These are phyloP conservation scores for Psophia crepitans DNA, from an alignment of 2,113 vertebrate species.

Conservation along the genomic window DNA sequence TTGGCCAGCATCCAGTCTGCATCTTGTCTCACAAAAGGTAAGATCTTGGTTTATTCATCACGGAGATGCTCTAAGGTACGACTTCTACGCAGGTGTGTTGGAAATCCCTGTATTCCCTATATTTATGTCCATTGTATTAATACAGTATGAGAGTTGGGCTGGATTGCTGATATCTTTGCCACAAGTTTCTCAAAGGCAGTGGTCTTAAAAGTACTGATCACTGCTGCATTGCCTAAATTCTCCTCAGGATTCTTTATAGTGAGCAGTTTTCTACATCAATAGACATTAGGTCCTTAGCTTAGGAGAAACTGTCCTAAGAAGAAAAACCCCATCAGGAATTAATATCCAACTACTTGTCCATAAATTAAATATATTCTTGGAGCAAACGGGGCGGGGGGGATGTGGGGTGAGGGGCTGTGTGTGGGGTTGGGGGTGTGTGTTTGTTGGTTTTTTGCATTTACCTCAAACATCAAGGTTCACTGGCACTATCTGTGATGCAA, in stretches of 20 bases:
- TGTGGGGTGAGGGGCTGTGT: too few relatives aligned
- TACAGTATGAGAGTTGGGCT: neutral
- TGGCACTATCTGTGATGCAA: neutral
- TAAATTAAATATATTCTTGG: neutral
- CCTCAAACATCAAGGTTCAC: neutral
- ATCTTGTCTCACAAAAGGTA: conserved; percentile 70
- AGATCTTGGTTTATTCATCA: conserved; percentile 45
- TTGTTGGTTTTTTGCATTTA: neutral
- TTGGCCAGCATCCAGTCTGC: conserved; percentile 7
- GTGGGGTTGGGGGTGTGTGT: too few relatives aligned
- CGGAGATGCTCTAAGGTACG: neutral
- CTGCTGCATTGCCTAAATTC: neutral
- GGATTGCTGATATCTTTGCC: neutral
- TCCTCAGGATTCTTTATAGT: neutral
- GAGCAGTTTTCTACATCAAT: neutral
- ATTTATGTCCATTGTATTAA: neutral
- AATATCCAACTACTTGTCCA: neutral
- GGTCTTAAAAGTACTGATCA: neutral
- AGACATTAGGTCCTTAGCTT: neutral
- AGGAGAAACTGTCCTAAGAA: neutral
- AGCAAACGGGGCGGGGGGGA: too few relatives aligned
- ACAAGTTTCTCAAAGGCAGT: neutral
- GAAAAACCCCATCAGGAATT: neutral
- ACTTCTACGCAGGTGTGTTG: neutral
- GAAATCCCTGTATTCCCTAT: neutral